Conservation (phyloP, 2,888 invertebrate genomes). For the Cecidostiba fungosa region DNA sequence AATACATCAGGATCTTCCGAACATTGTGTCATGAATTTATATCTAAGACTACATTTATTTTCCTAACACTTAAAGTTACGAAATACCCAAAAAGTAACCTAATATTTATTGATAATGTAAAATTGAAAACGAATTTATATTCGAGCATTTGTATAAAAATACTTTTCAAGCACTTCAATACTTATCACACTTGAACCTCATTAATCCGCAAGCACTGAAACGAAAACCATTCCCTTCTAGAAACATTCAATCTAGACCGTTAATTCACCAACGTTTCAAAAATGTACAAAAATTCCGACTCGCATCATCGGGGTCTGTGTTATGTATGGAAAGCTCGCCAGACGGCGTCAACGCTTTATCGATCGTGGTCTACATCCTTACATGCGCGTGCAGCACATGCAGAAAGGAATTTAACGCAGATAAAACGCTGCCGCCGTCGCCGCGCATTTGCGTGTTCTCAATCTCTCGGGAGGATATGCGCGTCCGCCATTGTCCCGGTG, state of each 20-base stretch:
- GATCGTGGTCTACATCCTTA: slow-evolving; percentile 27
- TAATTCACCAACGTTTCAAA: background rate
- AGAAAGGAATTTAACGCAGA: background rate
- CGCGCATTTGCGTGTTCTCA: background rate
- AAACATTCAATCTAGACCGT: too few species aligned
- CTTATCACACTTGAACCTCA: background rate
- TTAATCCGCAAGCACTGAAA: background rate
- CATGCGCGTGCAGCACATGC: background rate
- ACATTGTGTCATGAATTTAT: too few species aligned
- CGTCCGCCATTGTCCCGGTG: background rate
- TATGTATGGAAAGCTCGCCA: background rate
- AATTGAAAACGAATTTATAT: too few species aligned
- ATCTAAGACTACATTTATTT: too few species aligned
- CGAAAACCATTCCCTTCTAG: too few species aligned
- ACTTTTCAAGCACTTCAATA: background rate
- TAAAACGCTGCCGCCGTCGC: background rate
- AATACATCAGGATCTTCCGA: too few species aligned
- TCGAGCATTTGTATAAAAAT: background rate
- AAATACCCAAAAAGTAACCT: too few species aligned
- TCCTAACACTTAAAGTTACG: too few species aligned
- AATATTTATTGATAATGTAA: too few species aligned
- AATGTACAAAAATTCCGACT: background rate
- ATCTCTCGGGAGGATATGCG: background rate
- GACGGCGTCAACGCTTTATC: slow-evolving; percentile 18
- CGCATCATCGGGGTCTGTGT: background rate